phyloP scores from a whole-genome alignment of 1,140 invertebrate species.

The Andrena cerasifolii region DNA sequence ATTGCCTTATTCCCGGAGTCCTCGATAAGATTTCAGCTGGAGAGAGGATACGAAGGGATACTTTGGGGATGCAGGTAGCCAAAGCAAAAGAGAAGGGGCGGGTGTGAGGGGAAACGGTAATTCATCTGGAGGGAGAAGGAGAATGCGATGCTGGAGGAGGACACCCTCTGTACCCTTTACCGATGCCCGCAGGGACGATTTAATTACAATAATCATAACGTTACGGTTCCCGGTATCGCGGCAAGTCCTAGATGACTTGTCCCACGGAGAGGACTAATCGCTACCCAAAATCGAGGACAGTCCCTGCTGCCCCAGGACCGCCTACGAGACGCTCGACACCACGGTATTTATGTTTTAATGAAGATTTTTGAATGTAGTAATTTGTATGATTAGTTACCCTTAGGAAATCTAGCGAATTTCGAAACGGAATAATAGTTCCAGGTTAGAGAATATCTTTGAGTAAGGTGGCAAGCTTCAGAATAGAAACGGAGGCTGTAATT shows the following conservation, averaged over 20 bases:
- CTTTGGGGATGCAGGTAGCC: conserved; percentile 53
- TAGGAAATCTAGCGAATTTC: no score
- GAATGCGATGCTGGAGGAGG: conserved; percentile 36
- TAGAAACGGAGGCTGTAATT: no score
- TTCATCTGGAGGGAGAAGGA: conserved; percentile 1
- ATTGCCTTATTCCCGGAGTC: conserved; percentile 36
- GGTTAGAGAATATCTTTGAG: no score
- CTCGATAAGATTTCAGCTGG: conserved; percentile 31
- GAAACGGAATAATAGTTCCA: no score
- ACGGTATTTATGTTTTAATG: conserved; percentile 1
- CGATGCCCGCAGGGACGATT: conserved; percentile 69
- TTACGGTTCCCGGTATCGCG: conserved; percentile 73
- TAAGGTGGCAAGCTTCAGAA: no score
- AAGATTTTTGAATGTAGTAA: background rate
- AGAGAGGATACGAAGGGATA: conserved; percentile 28
- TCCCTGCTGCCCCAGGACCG: background rate
- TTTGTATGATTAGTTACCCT: background rate
- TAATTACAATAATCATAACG: conserved; percentile 80
- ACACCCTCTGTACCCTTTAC: conserved; percentile 44
- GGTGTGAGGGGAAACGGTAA: conserved; percentile 18
- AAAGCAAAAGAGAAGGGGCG: conserved; percentile 14
- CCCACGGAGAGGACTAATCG: conserved; percentile 72
- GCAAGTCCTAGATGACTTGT: conserved; percentile 68
- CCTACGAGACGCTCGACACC: background rate
- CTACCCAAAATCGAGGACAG: conserved; percentile 73